Base-by-base conservation (phyloP, 2,113 vertebrate species). In the Halcyon malimbica region DNA sequence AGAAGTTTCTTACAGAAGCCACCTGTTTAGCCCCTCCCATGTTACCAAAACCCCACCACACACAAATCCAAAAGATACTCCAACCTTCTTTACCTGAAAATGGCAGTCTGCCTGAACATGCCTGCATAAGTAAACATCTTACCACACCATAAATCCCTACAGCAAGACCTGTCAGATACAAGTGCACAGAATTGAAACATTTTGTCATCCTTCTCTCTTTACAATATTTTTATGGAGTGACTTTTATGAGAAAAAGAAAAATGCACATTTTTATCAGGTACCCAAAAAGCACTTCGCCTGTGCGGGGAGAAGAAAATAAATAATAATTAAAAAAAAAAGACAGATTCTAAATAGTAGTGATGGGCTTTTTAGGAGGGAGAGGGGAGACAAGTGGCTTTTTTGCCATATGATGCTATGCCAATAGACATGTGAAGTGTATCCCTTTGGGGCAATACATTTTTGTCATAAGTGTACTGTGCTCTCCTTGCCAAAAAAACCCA, bases 301-400 rank as follows among this genome's bases (percentile, higher is more conserved):
- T 1, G 0, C 1, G 0, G 7, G 5, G 17, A 13, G 15, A 33
- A 57, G 12, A 50, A 50, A 50, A 24, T 8, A 26, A 56, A 19
- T 31, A 57, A 31, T 18, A 19, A 33, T 31, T 35, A 35, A 35
- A 35, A 57, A 33, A 33, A 56, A 16, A 29, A 67, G 1, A 41
- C 2, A 46, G 1, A 46, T 44, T 82, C 7, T 28, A 90, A 81
- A n/a, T 53, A 76, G 70, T 19, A 79, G 14, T 17, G 42, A 24
- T 20, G 6, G 3, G 1, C 2, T 70, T 41, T 33, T 68, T 37
- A 68, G 19, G 9, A 44, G 7, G 19, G 14, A 59, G 25, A 53
- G 10, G 16, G 6, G 18, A 71, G 2, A 46, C 1, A 31, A 59
- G 12, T 18, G 4, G 4, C 60, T 51, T 4, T 39, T 88, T 90